Evolutionary conservation across 2,888 invertebrate genomes (phyloP).

Genomic region (Xanthorhoe spadicearia): DNA sequence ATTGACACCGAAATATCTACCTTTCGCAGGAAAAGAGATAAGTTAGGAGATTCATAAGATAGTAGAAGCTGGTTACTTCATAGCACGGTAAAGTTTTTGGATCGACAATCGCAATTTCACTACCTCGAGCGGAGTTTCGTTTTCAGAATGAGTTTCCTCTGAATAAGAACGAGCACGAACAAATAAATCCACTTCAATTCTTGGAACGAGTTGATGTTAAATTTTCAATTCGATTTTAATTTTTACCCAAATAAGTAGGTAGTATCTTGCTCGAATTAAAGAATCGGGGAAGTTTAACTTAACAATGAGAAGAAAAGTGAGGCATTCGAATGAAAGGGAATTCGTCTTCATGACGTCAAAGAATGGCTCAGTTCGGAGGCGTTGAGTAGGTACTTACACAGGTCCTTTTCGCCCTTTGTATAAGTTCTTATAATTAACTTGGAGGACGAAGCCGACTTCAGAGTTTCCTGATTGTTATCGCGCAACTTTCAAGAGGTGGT

Average conservation of each 20-base stretch:
- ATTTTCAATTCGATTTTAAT: conserved; percentile 42
- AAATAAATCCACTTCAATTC: conserved; percentile 40
- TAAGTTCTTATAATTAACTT: conserved; percentile 62
- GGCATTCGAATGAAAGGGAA: conserved; percentile 51
- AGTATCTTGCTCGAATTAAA: conserved; percentile 23
- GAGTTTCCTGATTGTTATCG: conserved; percentile 59
- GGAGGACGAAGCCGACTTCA: conserved; percentile 54
- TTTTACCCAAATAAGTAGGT: conserved; percentile 16
- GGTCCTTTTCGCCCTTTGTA: conserved; percentile 53
- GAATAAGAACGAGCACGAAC: conserved; percentile 41
- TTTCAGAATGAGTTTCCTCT: conserved; percentile 38
- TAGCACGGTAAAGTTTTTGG: conserved; percentile 28
- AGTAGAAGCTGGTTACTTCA: conserved; percentile 19
- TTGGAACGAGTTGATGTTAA: conserved; percentile 39
- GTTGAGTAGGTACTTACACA: conserved; percentile 55
- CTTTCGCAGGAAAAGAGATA: background rate
- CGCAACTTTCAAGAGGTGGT: conserved; percentile 53
- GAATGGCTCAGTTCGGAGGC: conserved; percentile 50
- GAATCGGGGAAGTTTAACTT: conserved; percentile 44
- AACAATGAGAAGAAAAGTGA: conserved; percentile 51
- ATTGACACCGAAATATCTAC: background rate
- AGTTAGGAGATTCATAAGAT: conserved; percentile 5
- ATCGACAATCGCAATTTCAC: conserved; percentile 33
- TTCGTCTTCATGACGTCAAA: conserved; percentile 51
- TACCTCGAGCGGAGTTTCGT: conserved; percentile 36